A percentile compares a stretch with the other conserved stretches of the same genome.
Evolutionary conservation across 1,140 invertebrate species (phyloP).

Genomic region (Drosophila nebulosa): DNA sequence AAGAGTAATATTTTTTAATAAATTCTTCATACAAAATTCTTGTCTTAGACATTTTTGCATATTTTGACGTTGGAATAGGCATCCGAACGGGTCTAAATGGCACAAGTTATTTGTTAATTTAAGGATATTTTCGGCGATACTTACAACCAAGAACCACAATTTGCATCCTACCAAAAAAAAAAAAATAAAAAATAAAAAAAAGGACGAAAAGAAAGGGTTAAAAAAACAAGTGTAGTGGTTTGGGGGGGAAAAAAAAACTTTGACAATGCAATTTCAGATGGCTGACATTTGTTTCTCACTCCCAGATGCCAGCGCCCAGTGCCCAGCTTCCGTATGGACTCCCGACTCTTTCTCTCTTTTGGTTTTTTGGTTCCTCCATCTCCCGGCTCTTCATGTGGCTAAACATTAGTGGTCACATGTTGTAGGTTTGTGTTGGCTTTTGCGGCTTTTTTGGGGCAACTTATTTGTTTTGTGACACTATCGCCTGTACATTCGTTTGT

Average conservation of each 20-base stretch:
- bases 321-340: no score
- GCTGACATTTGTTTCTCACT: slow-evolving; percentile 12
- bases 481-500: slow-evolving; percentile 13
- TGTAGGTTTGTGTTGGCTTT: slow-evolving; percentile 36
- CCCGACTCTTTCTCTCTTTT: no score
- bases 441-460: slow-evolving; percentile 67
- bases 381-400: slow-evolving; percentile 35
- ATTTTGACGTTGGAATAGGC: no score
- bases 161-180: slow-evolving; percentile 20
- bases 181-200: not conserved
- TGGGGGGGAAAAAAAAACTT: slow-evolving; percentile 12
- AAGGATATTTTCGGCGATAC: not conserved
- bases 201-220: not conserved
- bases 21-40: no score
- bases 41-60: no score
- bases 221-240: not conserved
- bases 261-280: slow-evolving; percentile 57
- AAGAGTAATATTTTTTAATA: no score
- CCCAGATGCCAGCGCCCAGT: not conserved
- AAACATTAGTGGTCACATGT: slow-evolving; percentile 69
- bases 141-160: slow-evolving; percentile 17
- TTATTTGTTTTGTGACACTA: slow-evolving; percentile 70
- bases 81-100: no score
- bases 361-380: no score
- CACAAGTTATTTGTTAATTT: no score